Conservation (phyloP, 1,140 invertebrate species). For the Stratiolaelaps scimitus region DNA sequence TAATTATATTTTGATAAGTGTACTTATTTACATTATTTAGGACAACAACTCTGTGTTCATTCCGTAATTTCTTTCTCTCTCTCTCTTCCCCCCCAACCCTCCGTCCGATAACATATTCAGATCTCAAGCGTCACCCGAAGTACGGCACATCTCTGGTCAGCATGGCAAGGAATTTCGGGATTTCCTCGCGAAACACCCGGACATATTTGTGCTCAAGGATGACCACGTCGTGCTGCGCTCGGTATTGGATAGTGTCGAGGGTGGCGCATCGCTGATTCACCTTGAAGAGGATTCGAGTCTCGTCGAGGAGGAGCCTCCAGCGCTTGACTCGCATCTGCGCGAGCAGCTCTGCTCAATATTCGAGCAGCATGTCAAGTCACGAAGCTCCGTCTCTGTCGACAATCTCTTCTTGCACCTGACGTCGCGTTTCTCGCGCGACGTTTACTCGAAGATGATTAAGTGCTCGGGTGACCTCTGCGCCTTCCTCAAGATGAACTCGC, state of each 20-base stretch:
- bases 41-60: too few species aligned
- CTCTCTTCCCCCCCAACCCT: too few species aligned
- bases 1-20: too few species aligned
- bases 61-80: too few species aligned
- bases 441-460: constrained; percentile 67
- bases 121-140: constrained; percentile 70
- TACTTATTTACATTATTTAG: too few species aligned
- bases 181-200: constrained; percentile 68
- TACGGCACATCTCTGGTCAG: constrained; percentile 81
- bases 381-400: constrained; percentile 60
- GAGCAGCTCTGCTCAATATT: constrained; percentile 35
- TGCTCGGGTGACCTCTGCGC: constrained; percentile 68
- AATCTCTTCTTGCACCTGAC: constrained; percentile 66
- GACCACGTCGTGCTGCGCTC: constrained; percentile 58
- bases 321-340: constrained; percentile 37
- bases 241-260: constrained; percentile 55
- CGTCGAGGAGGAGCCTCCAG: constrained; percentile 34
- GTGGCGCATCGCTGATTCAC: constrained; percentile 31
- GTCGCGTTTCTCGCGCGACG: constrained; percentile 58
- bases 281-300: constrained; percentile 27
- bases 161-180: constrained; percentile 86
- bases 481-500: constrained; percentile 74
- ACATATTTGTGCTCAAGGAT: constrained; percentile 71
- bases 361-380: constrained; percentile 34
- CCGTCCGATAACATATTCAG: constrained; percentile 36